A percentile compares a stretch with the other conserved stretches of the same genome.
Conservation (phyloP, 1,140 invertebrate species). For the Procambarus clarkii region DNA sequence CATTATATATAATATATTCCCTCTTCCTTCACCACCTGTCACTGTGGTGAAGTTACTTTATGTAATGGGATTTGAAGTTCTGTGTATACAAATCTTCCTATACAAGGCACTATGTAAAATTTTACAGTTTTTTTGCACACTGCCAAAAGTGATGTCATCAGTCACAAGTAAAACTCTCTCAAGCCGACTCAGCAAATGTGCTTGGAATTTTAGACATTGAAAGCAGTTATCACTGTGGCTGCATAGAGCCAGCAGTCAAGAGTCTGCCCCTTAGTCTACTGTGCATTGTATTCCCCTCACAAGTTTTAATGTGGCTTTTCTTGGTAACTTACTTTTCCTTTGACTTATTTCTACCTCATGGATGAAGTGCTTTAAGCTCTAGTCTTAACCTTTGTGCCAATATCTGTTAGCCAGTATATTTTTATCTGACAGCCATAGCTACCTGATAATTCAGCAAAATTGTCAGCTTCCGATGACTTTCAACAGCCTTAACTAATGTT, state of each 20-base stretch:
- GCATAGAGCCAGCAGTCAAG: background rate
- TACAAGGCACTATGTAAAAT: background rate
- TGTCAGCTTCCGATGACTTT: background rate
- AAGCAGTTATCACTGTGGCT: background rate
- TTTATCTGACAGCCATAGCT: background rate
- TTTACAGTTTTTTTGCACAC: background rate
- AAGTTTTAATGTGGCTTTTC: too few relatives aligned
- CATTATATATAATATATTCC: background rate
- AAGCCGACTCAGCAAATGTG: background rate
- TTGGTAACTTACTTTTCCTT: background rate
- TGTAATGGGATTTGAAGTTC: background rate
- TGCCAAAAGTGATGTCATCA: background rate
- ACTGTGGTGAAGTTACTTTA: background rate
- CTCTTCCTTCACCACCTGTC: background rate
- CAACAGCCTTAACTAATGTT: background rate
- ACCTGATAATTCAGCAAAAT: background rate
- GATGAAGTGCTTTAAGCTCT: background rate
- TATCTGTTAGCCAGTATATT: background rate
- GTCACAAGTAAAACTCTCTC: background rate
- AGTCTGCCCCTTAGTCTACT: too few relatives aligned
- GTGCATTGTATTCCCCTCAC: too few relatives aligned
- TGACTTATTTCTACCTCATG: background rate
- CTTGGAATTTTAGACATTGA: background rate
- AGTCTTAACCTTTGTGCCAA: conserved; percentile 7
- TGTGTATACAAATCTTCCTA: background rate